phyloP scores from a whole-genome alignment of 1,140 invertebrate species.

The Drosophila nebulosa region DNA sequence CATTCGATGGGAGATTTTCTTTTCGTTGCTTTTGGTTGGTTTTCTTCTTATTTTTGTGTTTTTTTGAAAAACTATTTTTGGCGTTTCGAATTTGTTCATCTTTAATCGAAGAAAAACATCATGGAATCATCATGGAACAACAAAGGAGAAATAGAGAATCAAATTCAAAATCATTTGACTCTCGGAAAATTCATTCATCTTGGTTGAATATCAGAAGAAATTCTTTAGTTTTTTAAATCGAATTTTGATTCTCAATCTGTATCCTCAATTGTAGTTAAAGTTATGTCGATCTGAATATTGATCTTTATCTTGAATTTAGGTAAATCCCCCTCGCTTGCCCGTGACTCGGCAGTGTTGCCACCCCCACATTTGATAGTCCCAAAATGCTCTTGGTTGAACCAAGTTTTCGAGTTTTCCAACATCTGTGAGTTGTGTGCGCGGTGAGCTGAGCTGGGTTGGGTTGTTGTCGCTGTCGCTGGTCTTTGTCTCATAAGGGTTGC shows the following conservation, averaged over 20 bases:
- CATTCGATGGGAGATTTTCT: constrained; percentile 44
- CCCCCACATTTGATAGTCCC: constrained; percentile 26
- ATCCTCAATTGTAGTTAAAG: no score
- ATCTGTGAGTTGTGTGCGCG: constrained; percentile 24
- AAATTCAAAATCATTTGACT: background rate
- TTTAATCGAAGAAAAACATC: constrained; percentile 5
- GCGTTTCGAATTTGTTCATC: constrained; percentile 27
- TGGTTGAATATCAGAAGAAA: no score
- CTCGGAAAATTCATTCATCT: background rate
- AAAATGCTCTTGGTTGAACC: background rate
- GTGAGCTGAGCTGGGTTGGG: background rate
- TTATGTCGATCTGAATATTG: background rate
- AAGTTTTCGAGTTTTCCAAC: constrained; percentile 32
- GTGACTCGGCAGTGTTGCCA: constrained; percentile 52
- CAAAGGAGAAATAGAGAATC: background rate
- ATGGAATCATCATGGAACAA: constrained; percentile 19
- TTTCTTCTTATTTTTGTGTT: background rate
- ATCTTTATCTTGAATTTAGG: background rate
- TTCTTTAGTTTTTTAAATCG: no score
- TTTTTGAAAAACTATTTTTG: constrained; percentile 64
- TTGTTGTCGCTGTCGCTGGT: constrained; percentile 39
- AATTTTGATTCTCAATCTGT: no score
- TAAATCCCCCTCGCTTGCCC: constrained; percentile 6
- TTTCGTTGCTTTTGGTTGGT: constrained; percentile 20
- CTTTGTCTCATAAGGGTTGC: constrained; percentile 63